Evolutionary conservation across 2,888 invertebrate species (phyloP), one percentile per base, ranked within the genome.

Genomic region (Lepidocyrtinus sp.): DNA sequence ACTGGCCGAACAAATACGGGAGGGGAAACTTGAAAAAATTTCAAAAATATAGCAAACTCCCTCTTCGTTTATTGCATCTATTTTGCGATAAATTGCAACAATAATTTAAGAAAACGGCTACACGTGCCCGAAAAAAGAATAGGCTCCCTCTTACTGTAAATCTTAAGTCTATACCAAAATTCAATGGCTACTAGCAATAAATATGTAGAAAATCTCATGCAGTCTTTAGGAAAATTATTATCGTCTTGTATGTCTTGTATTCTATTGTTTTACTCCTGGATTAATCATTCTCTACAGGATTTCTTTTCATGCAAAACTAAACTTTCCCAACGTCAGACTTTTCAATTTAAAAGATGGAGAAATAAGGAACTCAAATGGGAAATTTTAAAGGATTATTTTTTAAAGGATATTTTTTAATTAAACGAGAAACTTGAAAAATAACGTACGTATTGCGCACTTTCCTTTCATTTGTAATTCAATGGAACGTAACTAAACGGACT

Each of bases 131-230:
- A 59, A 21, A 64, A 21, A 75, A 68, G 67, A 68, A 68, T 75
- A 75, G 75, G 75, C 75, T 75, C 75, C 75, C 75, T 75, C 26
- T 75, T 75, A 75, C 68, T 61, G 75, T 75, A 75, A 75, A 75
- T 68, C 75, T 75, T 67, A 68, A 75, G 59, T 59, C 19, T 59
- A 36, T n/a, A 75, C 75, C 75, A 75, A 75, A 75, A 75, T 75
- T 75, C 67, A 75, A 68, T 69, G 61, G 27, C 19, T 73, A 59
- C 2, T 74, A 75, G 75, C 21, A 68, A 75, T 75, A 75, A 75
- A 75, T 36, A 25, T 17, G 25, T 22, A 69, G 17, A 64, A 64
- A 74, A 74, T 72, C 72, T 63, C 70, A 70, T 26, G 27, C 63
- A 72, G 72, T 72, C 72, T 72, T 72, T 17, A n/a, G n/a, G n/a